Evolutionary conservation across 2,888 invertebrate genomes (phyloP).

Genomic region (Lepidochitona cinerea): DNA sequence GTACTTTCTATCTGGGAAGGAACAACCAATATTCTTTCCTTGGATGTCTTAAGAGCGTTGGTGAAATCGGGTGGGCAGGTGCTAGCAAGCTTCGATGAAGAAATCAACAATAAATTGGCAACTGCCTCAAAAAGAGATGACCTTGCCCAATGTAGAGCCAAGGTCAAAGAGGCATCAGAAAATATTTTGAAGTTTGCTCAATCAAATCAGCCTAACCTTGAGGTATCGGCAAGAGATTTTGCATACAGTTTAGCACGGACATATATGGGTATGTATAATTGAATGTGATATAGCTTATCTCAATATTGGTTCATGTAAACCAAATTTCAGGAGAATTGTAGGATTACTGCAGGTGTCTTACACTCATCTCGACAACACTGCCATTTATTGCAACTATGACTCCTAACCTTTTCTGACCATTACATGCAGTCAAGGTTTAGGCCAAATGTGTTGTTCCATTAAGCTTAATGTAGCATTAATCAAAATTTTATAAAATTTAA

Average conservation of each 20-base stretch:
- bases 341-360: no score
- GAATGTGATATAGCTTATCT: no score
- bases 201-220: conserved; percentile 50
- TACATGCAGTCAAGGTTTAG: no score
- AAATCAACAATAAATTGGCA: conserved; percentile 52
- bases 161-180: conserved; percentile 41
- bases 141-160: conserved; percentile 36
- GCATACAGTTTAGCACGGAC: conserved; percentile 72
- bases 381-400: no score
- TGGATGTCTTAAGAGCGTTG: conserved; percentile 74
- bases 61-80: conserved; percentile 71
- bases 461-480: no score
- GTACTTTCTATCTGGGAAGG: conserved; percentile 77
- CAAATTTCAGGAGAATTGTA: no score
- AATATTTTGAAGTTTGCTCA: conserved; percentile 38
- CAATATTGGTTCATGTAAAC: no score
- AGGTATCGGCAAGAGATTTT: conserved; percentile 72
- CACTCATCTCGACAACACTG: no score
- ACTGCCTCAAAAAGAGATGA: conserved; percentile 19
- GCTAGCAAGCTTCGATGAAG: conserved; percentile 63
- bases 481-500: no score
- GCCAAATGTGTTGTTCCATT: no score
- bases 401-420: no score
- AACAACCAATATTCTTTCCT: conserved; percentile 75
- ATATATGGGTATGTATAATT: conserved; percentile 63